These are phyloP conservation scores for Prorops nasuta DNA, from an alignment of 1,140 invertebrate species.

Conservation along the genomic window DNA sequence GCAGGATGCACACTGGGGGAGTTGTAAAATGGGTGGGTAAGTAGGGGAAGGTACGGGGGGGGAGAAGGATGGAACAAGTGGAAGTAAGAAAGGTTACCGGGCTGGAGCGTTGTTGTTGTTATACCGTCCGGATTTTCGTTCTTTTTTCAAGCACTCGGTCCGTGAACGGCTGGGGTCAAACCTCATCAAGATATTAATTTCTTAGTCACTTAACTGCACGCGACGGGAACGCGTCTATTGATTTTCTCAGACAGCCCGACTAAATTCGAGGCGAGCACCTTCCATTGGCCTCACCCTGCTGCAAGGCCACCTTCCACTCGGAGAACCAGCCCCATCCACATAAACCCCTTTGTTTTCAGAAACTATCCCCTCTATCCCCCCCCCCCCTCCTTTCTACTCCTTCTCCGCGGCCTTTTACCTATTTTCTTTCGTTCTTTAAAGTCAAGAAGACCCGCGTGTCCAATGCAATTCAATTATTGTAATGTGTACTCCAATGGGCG, in stretches of 20 bases:
- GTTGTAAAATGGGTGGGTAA: too few species aligned
- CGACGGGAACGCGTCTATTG: conserved; percentile 50
- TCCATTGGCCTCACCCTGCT: not conserved
- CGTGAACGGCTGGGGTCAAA: conserved; percentile 33
- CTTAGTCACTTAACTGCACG: conserved; percentile 53
- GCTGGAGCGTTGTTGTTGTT: conserved; percentile 17
- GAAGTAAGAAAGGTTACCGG: too few species aligned
- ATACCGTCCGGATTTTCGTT: conserved; percentile 13
- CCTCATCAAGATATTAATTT: conserved; percentile 55
- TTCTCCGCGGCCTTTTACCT: conserved; percentile 23
- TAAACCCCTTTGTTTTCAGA: too few species aligned
- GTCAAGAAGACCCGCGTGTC: conserved; percentile 43
- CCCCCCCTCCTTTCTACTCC: not conserved
- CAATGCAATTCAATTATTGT: conserved; percentile 49
- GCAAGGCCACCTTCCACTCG: not conserved
- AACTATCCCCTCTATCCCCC: not conserved
- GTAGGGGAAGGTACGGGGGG: too few species aligned
- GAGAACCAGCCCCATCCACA: not conserved
- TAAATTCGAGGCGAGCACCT: not conserved
- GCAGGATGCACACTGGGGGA: too few species aligned
- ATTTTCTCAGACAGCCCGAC: conserved; percentile 43
- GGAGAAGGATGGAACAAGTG: too few species aligned
- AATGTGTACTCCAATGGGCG: conserved; percentile 32
- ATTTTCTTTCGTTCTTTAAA: conserved; percentile 45
- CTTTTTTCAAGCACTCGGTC: conserved; percentile 25